These are phyloP conservation scores for Tribolium madens DNA, from an alignment of 1,140 invertebrate genomes.

Conservation along the genomic window DNA sequence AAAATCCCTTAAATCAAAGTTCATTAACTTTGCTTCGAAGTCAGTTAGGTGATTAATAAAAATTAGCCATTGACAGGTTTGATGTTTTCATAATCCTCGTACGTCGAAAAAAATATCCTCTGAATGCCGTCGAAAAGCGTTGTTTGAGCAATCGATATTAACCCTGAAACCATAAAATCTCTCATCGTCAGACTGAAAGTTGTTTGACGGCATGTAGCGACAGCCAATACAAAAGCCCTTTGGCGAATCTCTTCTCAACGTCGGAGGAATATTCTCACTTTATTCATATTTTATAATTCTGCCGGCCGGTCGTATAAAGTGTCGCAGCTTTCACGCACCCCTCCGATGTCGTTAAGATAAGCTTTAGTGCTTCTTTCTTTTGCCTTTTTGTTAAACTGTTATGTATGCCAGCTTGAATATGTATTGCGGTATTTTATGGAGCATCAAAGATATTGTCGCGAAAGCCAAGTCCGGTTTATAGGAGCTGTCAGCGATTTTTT, in stretches of 20 bases:
- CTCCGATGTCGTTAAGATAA: slow-evolving; percentile 50
- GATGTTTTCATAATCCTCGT: slow-evolving; percentile 7
- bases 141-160: slow-evolving; percentile 29
- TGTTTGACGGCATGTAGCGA: slow-evolving; percentile 36
- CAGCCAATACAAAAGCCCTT: slow-evolving; percentile 33
- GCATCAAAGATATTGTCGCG: slow-evolving; percentile 45
- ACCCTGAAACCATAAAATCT: slow-evolving; percentile 37
- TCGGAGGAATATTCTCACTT: slow-evolving; percentile 38
- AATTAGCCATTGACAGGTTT: slow-evolving; percentile 21
- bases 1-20: slow-evolving; percentile 13
- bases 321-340: slow-evolving; percentile 44
- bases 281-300: slow-evolving; percentile 46
- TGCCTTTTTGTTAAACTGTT: slow-evolving; percentile 39
- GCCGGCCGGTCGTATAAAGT: slow-evolving; percentile 39
- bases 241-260: slow-evolving; percentile 20
- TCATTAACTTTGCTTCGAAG: background rate
- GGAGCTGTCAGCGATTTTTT: slow-evolving; percentile 28
- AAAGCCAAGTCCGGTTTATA: slow-evolving; percentile 26
- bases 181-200: slow-evolving; percentile 28
- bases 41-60: slow-evolving; percentile 22
- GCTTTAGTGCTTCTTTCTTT: slow-evolving; percentile 48
- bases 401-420: slow-evolving; percentile 49
- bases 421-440: slow-evolving; percentile 49
- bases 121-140: background rate
- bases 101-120: background rate